Evolutionary conservation across 2,113 vertebrate genomes (phyloP).

Genomic region (Cottus gobio): DNA sequence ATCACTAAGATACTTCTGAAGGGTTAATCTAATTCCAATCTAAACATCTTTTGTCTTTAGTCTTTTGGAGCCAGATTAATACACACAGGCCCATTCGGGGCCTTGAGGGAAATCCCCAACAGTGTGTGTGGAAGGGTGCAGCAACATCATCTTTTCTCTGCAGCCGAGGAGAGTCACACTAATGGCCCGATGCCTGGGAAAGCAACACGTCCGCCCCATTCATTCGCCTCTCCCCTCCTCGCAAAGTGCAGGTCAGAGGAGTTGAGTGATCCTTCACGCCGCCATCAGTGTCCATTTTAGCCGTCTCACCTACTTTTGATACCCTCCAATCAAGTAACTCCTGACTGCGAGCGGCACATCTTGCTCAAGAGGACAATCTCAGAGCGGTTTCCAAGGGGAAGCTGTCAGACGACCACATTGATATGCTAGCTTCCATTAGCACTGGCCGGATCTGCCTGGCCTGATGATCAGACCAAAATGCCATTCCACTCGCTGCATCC

Average conservation of each 20-base stretch:
- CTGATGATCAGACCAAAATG: too few species aligned
- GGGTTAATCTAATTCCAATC: too few species aligned
- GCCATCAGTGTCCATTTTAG: slow-evolving; percentile 32
- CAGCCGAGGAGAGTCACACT: slow-evolving; percentile 2
- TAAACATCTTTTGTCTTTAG: too few species aligned
- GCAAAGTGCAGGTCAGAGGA: slow-evolving; percentile 34
- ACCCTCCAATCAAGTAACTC: slow-evolving; percentile 24
- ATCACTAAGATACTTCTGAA: too few species aligned
- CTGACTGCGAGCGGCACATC: slow-evolving; percentile 2
- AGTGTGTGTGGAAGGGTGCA: neutral
- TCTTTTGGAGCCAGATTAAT: too few species aligned
- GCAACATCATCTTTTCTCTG: neutral
- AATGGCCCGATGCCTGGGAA: slow-evolving; percentile 25
- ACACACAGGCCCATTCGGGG: too few species aligned
- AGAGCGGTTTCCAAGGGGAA: neutral
- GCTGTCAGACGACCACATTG: neutral
- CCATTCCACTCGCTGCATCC: too few species aligned
- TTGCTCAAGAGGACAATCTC: neutral
- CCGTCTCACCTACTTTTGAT: slow-evolving; percentile 23
- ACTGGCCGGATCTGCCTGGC: neutral
- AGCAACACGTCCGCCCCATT: slow-evolving; percentile 12
- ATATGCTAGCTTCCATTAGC: neutral
- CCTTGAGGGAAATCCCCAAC: too few species aligned
- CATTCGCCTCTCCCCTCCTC: slow-evolving; percentile 20
- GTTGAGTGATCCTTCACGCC: slow-evolving; percentile 20